These are phyloP conservation scores for Girardia tigrina DNA, from an alignment of 2,888 invertebrate species.

Conservation along the genomic window DNA sequence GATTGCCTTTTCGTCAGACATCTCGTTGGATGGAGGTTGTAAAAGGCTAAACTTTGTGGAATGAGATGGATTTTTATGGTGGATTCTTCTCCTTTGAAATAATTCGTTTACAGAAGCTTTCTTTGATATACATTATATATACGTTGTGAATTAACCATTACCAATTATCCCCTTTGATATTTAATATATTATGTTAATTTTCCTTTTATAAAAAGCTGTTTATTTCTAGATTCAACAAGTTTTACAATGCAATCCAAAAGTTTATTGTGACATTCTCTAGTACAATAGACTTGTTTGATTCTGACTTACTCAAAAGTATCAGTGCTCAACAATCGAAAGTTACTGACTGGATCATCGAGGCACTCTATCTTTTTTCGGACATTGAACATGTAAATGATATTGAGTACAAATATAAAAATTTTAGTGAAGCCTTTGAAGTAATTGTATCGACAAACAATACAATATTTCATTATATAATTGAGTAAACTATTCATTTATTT, in stretches of 20 bases:
- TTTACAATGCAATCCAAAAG: background rate
- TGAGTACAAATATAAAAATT: background rate
- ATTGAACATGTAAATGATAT: background rate
- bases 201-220: background rate
- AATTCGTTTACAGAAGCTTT: no score
- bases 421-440: background rate
- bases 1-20: no score
- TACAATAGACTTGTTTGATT: background rate
- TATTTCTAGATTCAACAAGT: background rate
- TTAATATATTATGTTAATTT: no score
- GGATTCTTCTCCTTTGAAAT: no score
- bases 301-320: background rate
- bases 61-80: no score
- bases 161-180: no score
- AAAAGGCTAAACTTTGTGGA: no score
- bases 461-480: background rate
- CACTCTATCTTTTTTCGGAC: background rate
- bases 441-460: background rate
- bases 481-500: background rate
- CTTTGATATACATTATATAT: no score
- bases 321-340: background rate
- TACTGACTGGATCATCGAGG: constrained; percentile 8
- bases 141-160: no score
- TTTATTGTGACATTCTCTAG: background rate
- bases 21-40: no score